Conservation (phyloP, 2,797 vertebrate species). For the Chromobotia macracanthus region DNA sequence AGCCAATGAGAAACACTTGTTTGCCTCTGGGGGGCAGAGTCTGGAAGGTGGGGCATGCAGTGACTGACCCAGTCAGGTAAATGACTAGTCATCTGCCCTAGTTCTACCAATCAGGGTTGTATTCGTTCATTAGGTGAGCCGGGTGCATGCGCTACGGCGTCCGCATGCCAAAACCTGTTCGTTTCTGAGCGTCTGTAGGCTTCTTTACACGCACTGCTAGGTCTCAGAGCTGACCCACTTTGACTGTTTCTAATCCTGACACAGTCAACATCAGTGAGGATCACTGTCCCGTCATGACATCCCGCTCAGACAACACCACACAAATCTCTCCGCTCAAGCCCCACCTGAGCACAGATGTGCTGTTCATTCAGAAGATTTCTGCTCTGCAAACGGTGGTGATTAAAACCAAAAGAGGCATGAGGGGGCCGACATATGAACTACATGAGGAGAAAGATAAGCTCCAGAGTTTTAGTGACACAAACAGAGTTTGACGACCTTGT, state of each 20-base stretch:
- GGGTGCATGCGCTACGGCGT: conserved; percentile 1
- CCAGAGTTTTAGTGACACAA: not conserved
- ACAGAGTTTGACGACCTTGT: not conserved
- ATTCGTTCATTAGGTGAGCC: not conserved
- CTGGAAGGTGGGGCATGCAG: no score
- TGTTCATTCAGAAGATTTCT: conserved; percentile 33
- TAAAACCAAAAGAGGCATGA: no score
- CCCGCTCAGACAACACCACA: conserved; percentile 14
- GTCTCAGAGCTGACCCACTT: conserved; percentile 75
- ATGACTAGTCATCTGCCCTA: conserved; percentile 24
- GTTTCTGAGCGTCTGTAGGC: conserved; percentile 9
- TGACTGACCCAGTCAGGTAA: no score
- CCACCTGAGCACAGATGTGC: conserved; percentile 30
- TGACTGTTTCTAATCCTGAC: conserved; percentile 68
- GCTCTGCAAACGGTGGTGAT: not conserved
- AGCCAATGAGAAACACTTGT: not conserved
- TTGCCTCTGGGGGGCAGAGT: no score
- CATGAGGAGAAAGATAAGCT: not conserved
- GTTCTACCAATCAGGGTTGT: not conserved
- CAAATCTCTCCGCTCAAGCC: conserved; percentile 5
- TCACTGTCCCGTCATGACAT: conserved; percentile 37
- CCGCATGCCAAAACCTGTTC: conserved; percentile 9
- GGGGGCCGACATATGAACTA: not conserved
- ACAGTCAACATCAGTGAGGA: conserved; percentile 40
- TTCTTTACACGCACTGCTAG: conserved; percentile 21